Percentiles rank a stretch among this genome's conserved stretches.
Conservation (phyloP, 2,888 invertebrate species). For the Heliothis peltigera region DNA sequence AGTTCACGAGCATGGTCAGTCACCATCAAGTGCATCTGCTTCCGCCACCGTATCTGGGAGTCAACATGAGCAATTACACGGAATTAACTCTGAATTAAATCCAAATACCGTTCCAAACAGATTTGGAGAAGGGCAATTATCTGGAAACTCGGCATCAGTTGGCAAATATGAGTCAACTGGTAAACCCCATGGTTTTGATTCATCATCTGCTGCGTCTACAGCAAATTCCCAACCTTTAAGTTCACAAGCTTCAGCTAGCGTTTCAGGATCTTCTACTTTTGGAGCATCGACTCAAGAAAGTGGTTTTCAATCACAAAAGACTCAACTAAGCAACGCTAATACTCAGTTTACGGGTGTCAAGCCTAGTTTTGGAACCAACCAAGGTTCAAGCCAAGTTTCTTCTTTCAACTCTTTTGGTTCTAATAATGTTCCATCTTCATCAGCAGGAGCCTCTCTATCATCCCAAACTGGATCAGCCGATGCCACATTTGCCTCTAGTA, state of each 20-base stretch:
- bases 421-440: not conserved
- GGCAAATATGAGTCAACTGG: slow-evolving; percentile 6
- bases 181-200: slow-evolving; percentile 2
- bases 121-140: slow-evolving; percentile 27
- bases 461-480: slow-evolving; percentile 12
- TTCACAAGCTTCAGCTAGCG: slow-evolving; percentile 5
- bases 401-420: slow-evolving; percentile 9
- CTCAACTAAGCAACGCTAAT: slow-evolving; percentile 8
- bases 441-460: not conserved
- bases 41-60: slow-evolving; percentile 17
- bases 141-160: slow-evolving; percentile 7
- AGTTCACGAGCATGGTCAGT: not conserved
- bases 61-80: slow-evolving; percentile 16
- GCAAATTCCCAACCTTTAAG: slow-evolving; percentile 8
- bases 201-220: slow-evolving; percentile 8
- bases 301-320: not conserved
- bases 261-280: slow-evolving; percentile 1
- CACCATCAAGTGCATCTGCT: slow-evolving; percentile 26
- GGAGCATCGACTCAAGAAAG: not conserved
- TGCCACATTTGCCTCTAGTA: slow-evolving; percentile 26
- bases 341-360: slow-evolving; percentile 3
- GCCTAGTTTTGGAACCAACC: slow-evolving; percentile 37
- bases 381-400: slow-evolving; percentile 27
- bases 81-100: not conserved
- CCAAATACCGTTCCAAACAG: slow-evolving; percentile 23